phyloP scores from a whole-genome alignment of 2,888 invertebrate genomes.

The Julus scanicus region DNA sequence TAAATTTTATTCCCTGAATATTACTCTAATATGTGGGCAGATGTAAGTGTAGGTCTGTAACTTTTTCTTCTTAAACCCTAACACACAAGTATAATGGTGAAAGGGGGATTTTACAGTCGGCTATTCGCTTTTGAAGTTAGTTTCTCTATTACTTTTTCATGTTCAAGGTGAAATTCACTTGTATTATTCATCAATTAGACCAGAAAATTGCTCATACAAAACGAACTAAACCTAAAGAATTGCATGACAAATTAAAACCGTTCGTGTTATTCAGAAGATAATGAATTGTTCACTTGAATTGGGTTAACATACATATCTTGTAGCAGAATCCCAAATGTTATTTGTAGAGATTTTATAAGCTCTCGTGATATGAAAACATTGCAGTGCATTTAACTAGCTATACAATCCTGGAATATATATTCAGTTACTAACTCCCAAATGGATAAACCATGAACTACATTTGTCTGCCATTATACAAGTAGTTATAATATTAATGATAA shows the following conservation, averaged over 20 bases:
- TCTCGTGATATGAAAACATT: no score
- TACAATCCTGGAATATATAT: no score
- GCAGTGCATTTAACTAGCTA: no score
- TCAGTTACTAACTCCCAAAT: no score
- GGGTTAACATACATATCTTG: not conserved
- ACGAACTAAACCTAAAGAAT: not conserved
- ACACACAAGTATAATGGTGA: not conserved
- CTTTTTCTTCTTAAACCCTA: not conserved
- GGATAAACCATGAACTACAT: no score
- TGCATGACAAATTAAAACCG: not conserved
- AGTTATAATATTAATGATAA: no score
- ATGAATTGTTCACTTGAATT: not conserved
- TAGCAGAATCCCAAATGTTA: no score
- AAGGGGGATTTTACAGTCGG: not conserved
- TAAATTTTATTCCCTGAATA: not conserved
- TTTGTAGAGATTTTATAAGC: no score
- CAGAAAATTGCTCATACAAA: not conserved
- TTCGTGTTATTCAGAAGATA: not conserved
- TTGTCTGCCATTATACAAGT: no score
- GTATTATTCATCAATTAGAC: not conserved
- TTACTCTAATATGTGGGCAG: not conserved
- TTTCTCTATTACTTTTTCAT: not conserved
- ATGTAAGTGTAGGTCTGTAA: not conserved
- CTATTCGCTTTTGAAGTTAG: not conserved
- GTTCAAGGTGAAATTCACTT: not conserved